Base-by-base conservation (phyloP, 2,888 invertebrate genomes). In the Athalia circularis region DNA sequence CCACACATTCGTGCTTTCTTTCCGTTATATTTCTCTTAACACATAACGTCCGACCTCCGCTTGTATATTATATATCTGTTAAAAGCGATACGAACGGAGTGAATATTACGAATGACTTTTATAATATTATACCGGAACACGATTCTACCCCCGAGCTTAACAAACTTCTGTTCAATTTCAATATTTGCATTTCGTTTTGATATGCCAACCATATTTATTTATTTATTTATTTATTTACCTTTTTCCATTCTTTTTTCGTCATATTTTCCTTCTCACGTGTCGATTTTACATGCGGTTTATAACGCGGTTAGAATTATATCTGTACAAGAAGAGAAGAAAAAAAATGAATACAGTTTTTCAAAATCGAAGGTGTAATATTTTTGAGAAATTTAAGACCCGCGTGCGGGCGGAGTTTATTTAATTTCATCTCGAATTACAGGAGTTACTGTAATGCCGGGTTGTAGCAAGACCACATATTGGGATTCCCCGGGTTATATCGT, bases 141-240 rank as follows among this genome's bases (percentile, higher is more conserved):
- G 59, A 72, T 72, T 72, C 68, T 68, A n/a, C 57, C 52, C n/a
- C 11, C 15, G 47, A 59, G 59, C 45, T 47, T n/a, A 13, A 59
- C 45, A 57, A 72, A 59, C 72, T 72, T 72, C 72, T 72, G 57
- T 72, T 72, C 43, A 72, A 57, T 72, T 72, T 59, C 29, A 29
- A 29, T 72, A 72, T 57, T 72, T 72, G 57, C 72, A 57, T 72
- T 72, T 11, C 47, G 59, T 59, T 72, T 72, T 13, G 47, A 59
- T 57, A 57, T 72, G 47, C 72, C 72, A 59, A 29, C n/a, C n/a
- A n/a, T n/a, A 5, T 64, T 54, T 54, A 7, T 68, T 65, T 47
- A 9, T 47, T n/a, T 62, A 7, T 29, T 62, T 43, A 15, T 6
- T 29, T 62, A 15, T 29, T 15, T 43, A 15, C n/a, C 7, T 62